A percentile compares a stretch with the other conserved stretches of the same genome.
Conservation (phyloP, 2,797 vertebrate species). For the Esox masquinongy region DNA sequence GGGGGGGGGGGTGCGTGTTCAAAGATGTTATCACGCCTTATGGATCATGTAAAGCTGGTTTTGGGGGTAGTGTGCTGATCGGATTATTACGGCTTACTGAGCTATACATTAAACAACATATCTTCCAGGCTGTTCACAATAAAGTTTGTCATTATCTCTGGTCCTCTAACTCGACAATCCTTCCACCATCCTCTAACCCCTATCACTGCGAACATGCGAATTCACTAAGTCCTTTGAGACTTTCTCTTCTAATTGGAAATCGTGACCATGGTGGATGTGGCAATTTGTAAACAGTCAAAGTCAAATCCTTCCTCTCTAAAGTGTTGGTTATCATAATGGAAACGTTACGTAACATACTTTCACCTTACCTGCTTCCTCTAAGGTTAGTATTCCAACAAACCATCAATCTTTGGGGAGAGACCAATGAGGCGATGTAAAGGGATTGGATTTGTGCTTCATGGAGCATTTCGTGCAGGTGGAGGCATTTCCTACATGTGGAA, state of each 20-base stretch:
- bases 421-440: slow-evolving; percentile 65
- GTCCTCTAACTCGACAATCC: background rate
- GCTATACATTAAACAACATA: background rate
- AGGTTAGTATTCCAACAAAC: slow-evolving; percentile 46
- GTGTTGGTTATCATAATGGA: background rate
- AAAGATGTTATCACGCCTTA: background rate
- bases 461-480: slow-evolving; percentile 56
- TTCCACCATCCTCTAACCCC: background rate
- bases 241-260: background rate
- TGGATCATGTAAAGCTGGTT: slow-evolving; percentile 2
- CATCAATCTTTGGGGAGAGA: slow-evolving; percentile 64
- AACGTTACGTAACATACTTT: background rate
- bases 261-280: background rate
- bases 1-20: background rate
- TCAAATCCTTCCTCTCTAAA: background rate
- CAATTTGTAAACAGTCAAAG: background rate
- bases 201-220: background rate
- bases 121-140: background rate
- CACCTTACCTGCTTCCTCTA: slow-evolving; percentile 1
- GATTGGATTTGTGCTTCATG: slow-evolving; percentile 75
- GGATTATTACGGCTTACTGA: background rate
- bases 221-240: too few relatives aligned
- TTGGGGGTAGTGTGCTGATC: background rate
- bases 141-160: background rate
- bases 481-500: too few relatives aligned